Conservation (phyloP, 2,888 invertebrate species). For the Scaptomyza parva region DNA sequence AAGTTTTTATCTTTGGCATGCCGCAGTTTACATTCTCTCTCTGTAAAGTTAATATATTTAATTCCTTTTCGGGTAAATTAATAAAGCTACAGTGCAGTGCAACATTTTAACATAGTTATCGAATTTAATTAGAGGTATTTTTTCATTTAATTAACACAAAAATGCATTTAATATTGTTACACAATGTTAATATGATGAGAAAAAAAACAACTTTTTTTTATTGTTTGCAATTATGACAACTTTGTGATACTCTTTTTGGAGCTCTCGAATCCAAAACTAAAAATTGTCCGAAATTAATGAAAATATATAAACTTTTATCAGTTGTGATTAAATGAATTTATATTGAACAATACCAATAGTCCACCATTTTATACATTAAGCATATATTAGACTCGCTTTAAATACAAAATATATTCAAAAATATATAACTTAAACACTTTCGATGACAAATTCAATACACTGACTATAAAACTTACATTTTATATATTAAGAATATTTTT, state of each 20-base stretch:
- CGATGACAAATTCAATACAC: too few relatives aligned
- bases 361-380: too few relatives aligned
- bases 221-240: neutral
- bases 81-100: neutral
- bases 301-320: too few relatives aligned
- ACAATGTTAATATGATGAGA: neutral
- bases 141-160: neutral
- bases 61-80: neutral
- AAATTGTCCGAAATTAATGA: too few relatives aligned
- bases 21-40: conserved; percentile 14
- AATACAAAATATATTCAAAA: too few relatives aligned
- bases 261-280: too few relatives aligned
- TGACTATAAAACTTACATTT: too few relatives aligned
- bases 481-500: too few relatives aligned
- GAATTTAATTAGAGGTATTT: neutral
- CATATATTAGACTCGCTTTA: too few relatives aligned
- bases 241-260: neutral
- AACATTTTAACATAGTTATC: neutral
- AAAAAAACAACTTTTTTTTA: neutral
- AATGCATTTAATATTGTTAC: neutral
- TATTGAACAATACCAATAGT: too few relatives aligned
- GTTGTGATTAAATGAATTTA: too few relatives aligned
- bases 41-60: neutral
- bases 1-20: neutral
- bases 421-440: too few relatives aligned